Evolutionary conservation across 2,113 vertebrate genomes (phyloP).

Genomic region (Megaleporinus macrocephalus): DNA sequence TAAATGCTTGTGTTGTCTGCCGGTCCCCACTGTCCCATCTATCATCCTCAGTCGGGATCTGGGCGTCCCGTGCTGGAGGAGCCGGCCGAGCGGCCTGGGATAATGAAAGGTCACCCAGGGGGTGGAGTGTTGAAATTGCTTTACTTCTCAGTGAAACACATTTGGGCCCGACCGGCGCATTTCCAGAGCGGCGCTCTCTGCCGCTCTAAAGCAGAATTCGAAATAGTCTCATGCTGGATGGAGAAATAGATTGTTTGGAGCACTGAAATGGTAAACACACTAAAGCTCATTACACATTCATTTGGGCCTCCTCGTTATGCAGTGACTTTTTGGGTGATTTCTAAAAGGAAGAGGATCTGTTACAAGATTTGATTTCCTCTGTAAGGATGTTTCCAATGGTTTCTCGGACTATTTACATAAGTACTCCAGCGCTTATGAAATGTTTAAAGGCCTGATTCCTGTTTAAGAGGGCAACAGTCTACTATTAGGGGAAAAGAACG

Average conservation of each 20-base stretch:
- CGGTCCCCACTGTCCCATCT: slow-evolving; percentile 71
- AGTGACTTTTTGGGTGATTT: slow-evolving; percentile 20
- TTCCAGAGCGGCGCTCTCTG: slow-evolving; percentile 24
- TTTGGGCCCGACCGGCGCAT: slow-evolving; percentile 48
- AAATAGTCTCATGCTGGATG: slow-evolving; percentile 50
- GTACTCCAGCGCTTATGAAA: slow-evolving; percentile 1
- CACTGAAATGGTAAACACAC: slow-evolving; percentile 42
- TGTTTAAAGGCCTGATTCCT: slow-evolving; percentile 3
- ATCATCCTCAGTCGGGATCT: slow-evolving; percentile 70
- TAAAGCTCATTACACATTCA: slow-evolving; percentile 33
- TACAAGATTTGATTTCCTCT: slow-evolving; percentile 22
- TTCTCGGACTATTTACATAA: slow-evolving; percentile 7
- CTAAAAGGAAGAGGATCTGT: slow-evolving; percentile 29
- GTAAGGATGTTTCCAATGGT: background rate
- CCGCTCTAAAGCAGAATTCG: slow-evolving; percentile 44
- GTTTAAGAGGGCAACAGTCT: slow-evolving; percentile 9
- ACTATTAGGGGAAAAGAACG: background rate
- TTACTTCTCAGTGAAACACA: slow-evolving; percentile 66
- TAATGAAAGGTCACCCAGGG: slow-evolving; percentile 76
- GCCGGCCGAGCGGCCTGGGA: slow-evolving; percentile 66
- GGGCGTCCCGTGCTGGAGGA: slow-evolving; percentile 69
- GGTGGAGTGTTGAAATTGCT: slow-evolving; percentile 74
- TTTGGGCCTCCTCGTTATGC: background rate
- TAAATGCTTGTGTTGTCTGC: slow-evolving; percentile 71
- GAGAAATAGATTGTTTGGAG: slow-evolving; percentile 34